Evolutionary conservation across 2,113 vertebrate genomes (phyloP).

Genomic region (Beaufortia kweichowensis): DNA sequence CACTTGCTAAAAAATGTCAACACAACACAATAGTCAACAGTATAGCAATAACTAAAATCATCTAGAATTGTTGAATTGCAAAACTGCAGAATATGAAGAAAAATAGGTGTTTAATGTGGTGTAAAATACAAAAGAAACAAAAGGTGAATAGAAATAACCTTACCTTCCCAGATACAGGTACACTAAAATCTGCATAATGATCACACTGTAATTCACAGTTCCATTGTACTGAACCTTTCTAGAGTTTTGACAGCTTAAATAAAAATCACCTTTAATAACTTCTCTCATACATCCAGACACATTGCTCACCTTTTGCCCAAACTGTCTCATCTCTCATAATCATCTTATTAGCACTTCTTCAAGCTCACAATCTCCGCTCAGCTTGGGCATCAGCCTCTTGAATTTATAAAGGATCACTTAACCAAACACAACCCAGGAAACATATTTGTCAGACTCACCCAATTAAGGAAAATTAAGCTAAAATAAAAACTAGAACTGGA

Average conservation of each 20-base stretch:
- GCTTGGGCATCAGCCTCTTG: background rate
- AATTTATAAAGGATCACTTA: background rate
- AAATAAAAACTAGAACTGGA: background rate
- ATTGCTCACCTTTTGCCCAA: slow-evolving; percentile 25
- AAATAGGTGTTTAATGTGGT: no score
- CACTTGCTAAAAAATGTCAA: no score
- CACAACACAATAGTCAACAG: no score
- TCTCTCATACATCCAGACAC: background rate
- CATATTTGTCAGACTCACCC: background rate
- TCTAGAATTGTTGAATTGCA: no score
- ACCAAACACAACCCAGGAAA: background rate
- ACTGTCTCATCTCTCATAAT: slow-evolving; percentile 25
- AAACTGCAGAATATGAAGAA: no score
- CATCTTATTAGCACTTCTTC: slow-evolving; percentile 30
- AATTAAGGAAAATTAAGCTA: background rate
- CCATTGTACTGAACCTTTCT: background rate
- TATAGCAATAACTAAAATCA: no score
- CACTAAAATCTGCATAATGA: slow-evolving; percentile 1
- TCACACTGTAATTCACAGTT: background rate
- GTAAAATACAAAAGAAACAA: background rate
- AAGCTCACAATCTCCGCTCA: background rate
- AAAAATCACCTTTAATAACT: slow-evolving; percentile 27
- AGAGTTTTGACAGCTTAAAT: slow-evolving; percentile 11
- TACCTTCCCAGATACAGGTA: background rate
- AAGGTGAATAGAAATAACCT: background rate